These are phyloP conservation scores for Parauchenoglanis punctatus DNA, from an alignment of 2,797 vertebrate genomes.

Conservation along the genomic window DNA sequence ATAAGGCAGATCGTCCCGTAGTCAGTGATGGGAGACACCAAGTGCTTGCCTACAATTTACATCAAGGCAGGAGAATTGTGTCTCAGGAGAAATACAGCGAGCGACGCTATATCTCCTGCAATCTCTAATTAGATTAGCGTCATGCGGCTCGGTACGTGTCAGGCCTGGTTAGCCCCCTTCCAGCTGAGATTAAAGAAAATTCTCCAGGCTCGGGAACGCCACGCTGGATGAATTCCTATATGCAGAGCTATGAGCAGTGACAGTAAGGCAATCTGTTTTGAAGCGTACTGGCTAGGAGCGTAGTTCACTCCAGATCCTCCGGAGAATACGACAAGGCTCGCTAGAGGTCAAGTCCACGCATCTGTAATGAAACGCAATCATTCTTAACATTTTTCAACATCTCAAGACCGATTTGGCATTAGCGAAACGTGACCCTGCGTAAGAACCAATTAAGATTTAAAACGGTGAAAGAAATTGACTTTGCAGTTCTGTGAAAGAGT, in stretches of 20 bases:
- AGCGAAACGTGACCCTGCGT: not conserved
- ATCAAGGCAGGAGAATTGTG: constrained; percentile 68
- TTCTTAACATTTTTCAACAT: constrained; percentile 1
- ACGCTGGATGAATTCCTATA: constrained; percentile 62
- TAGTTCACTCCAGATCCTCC: constrained; percentile 8
- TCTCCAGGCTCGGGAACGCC: constrained; percentile 62
- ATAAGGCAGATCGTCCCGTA: constrained; percentile 47
- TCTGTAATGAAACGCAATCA: constrained; percentile 4
- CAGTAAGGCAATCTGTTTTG: constrained; percentile 55
- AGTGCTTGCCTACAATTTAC: constrained; percentile 75
- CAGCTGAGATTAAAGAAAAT: constrained; percentile 78
- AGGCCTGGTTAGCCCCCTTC: constrained; percentile 78
- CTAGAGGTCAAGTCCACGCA: not conserved
- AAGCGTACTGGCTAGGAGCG: not conserved
- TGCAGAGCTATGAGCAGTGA: constrained; percentile 56
- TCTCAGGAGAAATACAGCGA: constrained; percentile 71
- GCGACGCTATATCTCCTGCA: constrained; percentile 72
- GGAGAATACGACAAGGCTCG: constrained; percentile 9
- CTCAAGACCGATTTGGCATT: constrained; percentile 15
- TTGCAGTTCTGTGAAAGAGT: not conserved
- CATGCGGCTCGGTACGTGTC: constrained; percentile 79
- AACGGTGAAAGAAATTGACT: constrained; percentile 8
- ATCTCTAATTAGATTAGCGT: constrained; percentile 84
- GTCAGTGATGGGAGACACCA: constrained; percentile 65
- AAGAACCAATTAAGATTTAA: not conserved